phyloP scores from a whole-genome alignment of 2,888 invertebrate species.

The Plusia festucae region DNA sequence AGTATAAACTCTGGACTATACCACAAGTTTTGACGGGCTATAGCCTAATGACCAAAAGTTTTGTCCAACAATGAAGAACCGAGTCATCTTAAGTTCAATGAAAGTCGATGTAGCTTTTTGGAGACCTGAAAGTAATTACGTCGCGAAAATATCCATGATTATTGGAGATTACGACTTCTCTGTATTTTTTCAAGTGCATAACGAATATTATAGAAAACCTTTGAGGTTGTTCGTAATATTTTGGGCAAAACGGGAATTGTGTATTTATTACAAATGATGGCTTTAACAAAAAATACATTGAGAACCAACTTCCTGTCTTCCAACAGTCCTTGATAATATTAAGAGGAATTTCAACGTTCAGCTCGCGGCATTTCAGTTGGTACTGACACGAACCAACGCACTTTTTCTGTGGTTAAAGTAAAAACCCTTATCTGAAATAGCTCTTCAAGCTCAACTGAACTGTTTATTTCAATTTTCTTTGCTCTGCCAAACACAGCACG shows the following conservation, averaged over 20 bases:
- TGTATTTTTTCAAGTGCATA: not conserved
- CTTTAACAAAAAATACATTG: not conserved
- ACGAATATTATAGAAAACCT: not conserved
- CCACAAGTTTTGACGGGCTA: not conserved
- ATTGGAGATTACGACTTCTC: not conserved
- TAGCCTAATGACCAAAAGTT: slow-evolving; percentile 1
- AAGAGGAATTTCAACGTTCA: slow-evolving; percentile 9
- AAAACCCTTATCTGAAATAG: slow-evolving; percentile 46
- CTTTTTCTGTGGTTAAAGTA: slow-evolving; percentile 33
- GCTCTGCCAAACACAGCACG: slow-evolving; percentile 43
- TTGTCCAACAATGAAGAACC: slow-evolving; percentile 1
- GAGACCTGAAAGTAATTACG: not conserved
- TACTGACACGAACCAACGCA: too few species aligned
- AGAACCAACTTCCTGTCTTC: slow-evolving; percentile 1
- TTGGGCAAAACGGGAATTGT: not conserved
- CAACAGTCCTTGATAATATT: slow-evolving; percentile 11
- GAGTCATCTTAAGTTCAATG: slow-evolving; percentile 5
- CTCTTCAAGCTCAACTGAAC: slow-evolving; percentile 38
- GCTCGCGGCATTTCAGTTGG: not conserved
- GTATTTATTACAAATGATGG: not conserved
- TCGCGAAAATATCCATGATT: not conserved
- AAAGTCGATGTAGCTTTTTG: not conserved
- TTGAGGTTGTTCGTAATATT: not conserved
- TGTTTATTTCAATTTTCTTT: slow-evolving; percentile 54
- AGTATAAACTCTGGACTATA: not conserved